A percentile compares a stretch with the other conserved stretches of the same genome.
Evolutionary conservation across 2,797 vertebrate species (phyloP).

Genomic region (Tauraco hartlaubi): DNA sequence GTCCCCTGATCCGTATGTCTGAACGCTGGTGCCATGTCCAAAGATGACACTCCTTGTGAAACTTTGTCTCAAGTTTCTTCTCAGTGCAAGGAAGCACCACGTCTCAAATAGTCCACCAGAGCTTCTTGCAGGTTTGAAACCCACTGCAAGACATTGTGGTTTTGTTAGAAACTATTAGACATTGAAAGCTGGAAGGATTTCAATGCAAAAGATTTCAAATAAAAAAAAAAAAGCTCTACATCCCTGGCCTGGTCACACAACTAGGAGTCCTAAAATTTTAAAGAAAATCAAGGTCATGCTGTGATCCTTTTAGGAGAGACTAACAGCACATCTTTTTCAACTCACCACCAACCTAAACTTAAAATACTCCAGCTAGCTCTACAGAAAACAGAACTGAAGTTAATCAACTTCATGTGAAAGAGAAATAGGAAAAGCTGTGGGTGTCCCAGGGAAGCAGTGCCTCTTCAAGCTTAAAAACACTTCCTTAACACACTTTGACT

Average conservation of each 20-base stretch:
- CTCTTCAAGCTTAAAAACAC: background rate
- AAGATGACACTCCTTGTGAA: background rate
- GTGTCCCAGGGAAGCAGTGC: background rate
- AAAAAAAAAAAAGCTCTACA: too few species aligned
- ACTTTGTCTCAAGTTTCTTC: background rate
- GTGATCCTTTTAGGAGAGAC: background rate
- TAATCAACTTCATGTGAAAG: background rate
- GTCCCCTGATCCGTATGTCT: fast-evolving
- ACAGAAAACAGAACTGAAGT: background rate
- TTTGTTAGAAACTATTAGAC: background rate
- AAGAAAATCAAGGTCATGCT: background rate
- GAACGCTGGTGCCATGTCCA: fast-evolving
- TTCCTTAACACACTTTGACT: background rate
- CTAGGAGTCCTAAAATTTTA: background rate
- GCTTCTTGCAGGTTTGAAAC: background rate
- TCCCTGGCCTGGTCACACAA: background rate
- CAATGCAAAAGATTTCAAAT: too few species aligned
- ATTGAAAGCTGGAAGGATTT: background rate
- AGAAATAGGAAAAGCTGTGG: background rate
- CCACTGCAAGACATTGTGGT: background rate
- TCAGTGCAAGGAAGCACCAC: background rate
- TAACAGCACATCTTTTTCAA: background rate
- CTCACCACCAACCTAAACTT: background rate
- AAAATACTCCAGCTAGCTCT: background rate
- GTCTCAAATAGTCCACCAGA: background rate